Conservation (phyloP, 2,797 vertebrate species). For the Rhinophrynus dorsalis region DNA sequence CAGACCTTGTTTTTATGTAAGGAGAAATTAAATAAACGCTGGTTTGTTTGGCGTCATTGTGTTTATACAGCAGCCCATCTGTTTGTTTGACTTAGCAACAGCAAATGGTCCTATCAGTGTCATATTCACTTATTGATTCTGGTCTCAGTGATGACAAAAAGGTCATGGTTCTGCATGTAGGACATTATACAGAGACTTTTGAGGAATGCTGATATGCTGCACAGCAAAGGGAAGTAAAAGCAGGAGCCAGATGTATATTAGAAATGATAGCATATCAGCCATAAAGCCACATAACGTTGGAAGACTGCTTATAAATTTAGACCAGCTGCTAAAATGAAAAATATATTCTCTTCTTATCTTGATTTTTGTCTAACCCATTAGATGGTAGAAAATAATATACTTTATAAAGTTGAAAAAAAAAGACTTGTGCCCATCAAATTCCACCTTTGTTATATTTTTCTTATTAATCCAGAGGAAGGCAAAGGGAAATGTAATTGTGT, state of each 20-base stretch:
- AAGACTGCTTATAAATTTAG: neutral
- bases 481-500: too few species aligned
- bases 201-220: conserved; percentile 55
- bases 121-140: conserved; percentile 55
- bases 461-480: too few species aligned
- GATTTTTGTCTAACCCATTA: too few species aligned
- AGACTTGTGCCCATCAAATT: too few species aligned
- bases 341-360: neutral
- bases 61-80: conserved; percentile 49
- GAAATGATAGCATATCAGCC: conserved; percentile 1
- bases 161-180: conserved; percentile 55
- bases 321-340: neutral
- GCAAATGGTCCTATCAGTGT: conserved; percentile 51
- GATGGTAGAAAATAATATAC: too few species aligned
- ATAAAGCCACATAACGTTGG: neutral
- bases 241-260: neutral
- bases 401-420: too few species aligned
- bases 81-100: conserved; percentile 49
- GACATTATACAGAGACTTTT: conserved; percentile 53
- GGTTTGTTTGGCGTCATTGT: conserved; percentile 34
- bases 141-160: conserved; percentile 52
- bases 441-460: too few species aligned
- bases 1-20: conserved; percentile 28
- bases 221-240: neutral
- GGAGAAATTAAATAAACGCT: neutral